These are phyloP conservation scores for Salvelinus fontinalis DNA, from an alignment of 2,113 vertebrate genomes.

Conservation along the genomic window DNA sequence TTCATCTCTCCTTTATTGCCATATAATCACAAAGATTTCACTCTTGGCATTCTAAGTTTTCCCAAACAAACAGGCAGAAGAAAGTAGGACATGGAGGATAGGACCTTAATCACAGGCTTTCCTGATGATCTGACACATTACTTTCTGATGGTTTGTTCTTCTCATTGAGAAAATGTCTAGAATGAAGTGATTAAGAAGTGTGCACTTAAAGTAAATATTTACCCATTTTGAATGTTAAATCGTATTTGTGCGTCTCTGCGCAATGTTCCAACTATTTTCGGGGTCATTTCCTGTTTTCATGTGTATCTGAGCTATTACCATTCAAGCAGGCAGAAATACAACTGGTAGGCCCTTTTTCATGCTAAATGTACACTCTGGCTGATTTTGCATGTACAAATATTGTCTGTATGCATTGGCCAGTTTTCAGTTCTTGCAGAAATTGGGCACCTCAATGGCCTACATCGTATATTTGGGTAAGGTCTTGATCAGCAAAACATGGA, in stretches of 20 bases:
- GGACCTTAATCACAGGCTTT: not conserved
- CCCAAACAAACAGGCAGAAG: conserved; percentile 48
- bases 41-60: conserved; percentile 47
- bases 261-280: too few relatives aligned
- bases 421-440: conserved; percentile 35
- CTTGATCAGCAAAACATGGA: conserved; percentile 48
- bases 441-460: conserved; percentile 29
- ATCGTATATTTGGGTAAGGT: not conserved
- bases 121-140: not conserved
- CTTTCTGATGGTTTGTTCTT: not conserved
- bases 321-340: too few relatives aligned
- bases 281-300: too few relatives aligned
- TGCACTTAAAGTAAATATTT: too few relatives aligned
- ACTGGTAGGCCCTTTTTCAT: too few relatives aligned
- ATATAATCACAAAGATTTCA: conserved; percentile 55
- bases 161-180: too few relatives aligned
- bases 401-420: conserved; percentile 48
- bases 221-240: too few relatives aligned
- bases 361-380: too few relatives aligned
- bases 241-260: too few relatives aligned
- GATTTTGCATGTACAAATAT: not conserved
- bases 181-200: too few relatives aligned
- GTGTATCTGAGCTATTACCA: too few relatives aligned
- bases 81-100: not conserved
- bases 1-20: conserved; percentile 63